phyloP scores from a whole-genome alignment of 1,140 invertebrate species.

The Saccostrea cuccullata region DNA sequence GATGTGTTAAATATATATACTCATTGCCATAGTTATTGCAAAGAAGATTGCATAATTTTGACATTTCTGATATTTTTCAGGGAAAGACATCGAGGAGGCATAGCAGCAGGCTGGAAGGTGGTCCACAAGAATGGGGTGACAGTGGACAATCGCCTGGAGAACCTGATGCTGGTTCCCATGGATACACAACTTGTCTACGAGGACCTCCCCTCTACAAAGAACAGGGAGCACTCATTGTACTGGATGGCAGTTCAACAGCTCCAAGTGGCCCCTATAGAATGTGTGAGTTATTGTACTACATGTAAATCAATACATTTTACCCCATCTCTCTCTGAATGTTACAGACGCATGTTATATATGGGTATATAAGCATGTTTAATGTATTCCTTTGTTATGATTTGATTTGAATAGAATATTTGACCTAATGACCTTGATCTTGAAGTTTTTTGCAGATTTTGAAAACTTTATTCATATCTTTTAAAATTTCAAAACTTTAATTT shows the following conservation, averaged over 20 bases:
- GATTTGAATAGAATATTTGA: too few species aligned
- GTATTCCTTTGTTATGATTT: too few species aligned
- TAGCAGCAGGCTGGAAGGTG: slow-evolving; percentile 80
- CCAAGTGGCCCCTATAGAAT: slow-evolving; percentile 75
- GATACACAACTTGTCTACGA: slow-evolving; percentile 39
- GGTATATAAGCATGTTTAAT: too few species aligned
- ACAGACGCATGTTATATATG: too few species aligned
- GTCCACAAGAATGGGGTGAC: slow-evolving; percentile 80
- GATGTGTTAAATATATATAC: too few species aligned
- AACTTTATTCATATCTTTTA: not conserved
- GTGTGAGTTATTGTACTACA: slow-evolving; percentile 41
- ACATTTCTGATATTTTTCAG: slow-evolving; percentile 66
- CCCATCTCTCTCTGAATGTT: too few species aligned
- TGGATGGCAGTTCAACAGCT: slow-evolving; percentile 81
- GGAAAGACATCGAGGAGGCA: slow-evolving; percentile 80
- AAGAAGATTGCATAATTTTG: too few species aligned
- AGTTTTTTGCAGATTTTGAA: not conserved
- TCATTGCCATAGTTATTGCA: too few species aligned
- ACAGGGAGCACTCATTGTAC: slow-evolving; percentile 79
- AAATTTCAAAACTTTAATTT: too few species aligned
- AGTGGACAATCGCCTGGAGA: slow-evolving; percentile 81
- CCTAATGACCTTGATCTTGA: not conserved
- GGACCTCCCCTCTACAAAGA: slow-evolving; percentile 65
- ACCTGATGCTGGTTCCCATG: slow-evolving; percentile 77
- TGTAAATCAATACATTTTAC: too few species aligned